Evolutionary conservation across 2,888 invertebrate species (phyloP), one percentile per base, ranked within the genome.

Genomic region (Matsumyia berberina): DNA sequence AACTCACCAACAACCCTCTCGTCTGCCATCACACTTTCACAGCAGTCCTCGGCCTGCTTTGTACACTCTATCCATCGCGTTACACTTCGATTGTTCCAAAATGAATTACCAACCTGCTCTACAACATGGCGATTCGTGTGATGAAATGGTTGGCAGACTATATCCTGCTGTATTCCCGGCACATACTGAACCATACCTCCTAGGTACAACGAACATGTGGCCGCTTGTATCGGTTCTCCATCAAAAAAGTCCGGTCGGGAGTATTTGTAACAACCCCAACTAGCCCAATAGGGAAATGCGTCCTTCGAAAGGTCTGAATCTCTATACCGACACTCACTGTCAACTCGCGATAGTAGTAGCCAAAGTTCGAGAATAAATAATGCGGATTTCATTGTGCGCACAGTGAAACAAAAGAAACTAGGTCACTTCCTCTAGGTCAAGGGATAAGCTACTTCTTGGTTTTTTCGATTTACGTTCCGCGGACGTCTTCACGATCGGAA

Each of bases 201-300:
- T 0, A 69, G 5, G 5, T 51, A 51, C 17, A 81, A 12, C 0
- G 44, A 12, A 44, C 87, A 86, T 7, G 19, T 64, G 8, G 53
- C 9, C 0, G 74, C 12, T 29, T 69, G 15, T 2, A 87, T 24
- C 12, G 86, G 87, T 1, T 44, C 17, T 1, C 60, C 77, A 5
- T 85, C 58, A 39, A 87, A 87, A 19, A 87, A 64, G 70, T 87
- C 87, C 5, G 87, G 86, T 8, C 87, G 37, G 0, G 69, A 87
- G 57, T 85, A 88, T 17, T 37, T 73, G 11, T 88, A 88, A 64
- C 88, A 88, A 4, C 88, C 88, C 87, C 86, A 87, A 58, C 78
- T 81, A 6, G 87, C 85, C 86, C 86, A 87, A 31, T 79, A 80
- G 0, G 35, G 12, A 39, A 88, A 88, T 2, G 83, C 33, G 17